Evolutionary conservation across 2,888 invertebrate species (phyloP), one percentile per base, ranked within the genome.

Genomic region (Chesias legatella): DNA sequence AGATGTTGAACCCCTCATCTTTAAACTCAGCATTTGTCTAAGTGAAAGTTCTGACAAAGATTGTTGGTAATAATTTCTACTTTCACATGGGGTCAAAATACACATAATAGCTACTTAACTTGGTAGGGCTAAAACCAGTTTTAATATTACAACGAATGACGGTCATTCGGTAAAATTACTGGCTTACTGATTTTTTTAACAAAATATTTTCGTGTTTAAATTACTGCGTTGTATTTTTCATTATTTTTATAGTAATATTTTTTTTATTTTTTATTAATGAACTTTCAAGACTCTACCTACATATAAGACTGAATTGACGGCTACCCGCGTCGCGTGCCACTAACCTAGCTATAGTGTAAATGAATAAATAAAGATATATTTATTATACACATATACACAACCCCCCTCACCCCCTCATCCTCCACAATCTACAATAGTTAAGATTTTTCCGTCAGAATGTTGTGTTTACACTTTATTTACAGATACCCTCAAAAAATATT

Each of bases 361-460:
- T 17, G 5, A 17, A 17, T 17, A 17, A 17, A 53, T 58, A 72
- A 67, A 76, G 73, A 73, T 72, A 69, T 79, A 82, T 85, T 79
- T 84, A 74, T 67, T 69, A 77, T 71, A 78, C 75, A 62, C 68
- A 72, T 76, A 78, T 74, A 77, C 73, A 69, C 67, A 48, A 51
- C 60, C 59, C 67, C 67, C 61, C 51, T 34, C 42, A 44, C 76
- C 75, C 67, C 50, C 45, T 57, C n/a, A 35, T 84, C 85, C 86
- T 86, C 86, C 86, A 86, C 51, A 82, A 70, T 71, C 54, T 86
- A 83, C 86, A 86, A 86, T 86, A 86, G 86, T 73, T 53, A 65
- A 63, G 76, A 43, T 46, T 63, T 36, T 6, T 23, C 36, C 8
- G 17, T 36, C 65, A 82, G 63, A 83, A 56, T 76, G 77, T 70